A percentile compares a stretch with the other conserved stretches of the same genome.
Evolutionary conservation across 2,113 vertebrate genomes (phyloP).

Genomic region (Sitta europaea): DNA sequence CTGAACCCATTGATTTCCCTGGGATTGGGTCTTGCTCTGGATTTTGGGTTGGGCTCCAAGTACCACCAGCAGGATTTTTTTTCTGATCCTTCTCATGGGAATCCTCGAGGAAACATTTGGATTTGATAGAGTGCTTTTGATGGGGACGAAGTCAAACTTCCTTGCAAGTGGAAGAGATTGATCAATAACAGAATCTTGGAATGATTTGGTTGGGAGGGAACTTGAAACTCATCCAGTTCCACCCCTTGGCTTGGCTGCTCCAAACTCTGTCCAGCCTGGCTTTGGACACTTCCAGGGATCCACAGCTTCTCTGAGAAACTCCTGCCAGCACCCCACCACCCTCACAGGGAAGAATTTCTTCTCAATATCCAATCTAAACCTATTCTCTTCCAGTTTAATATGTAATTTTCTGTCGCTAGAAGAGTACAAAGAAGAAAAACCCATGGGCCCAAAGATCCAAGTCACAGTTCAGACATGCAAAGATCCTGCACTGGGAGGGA

Average conservation of each 20-base stretch:
- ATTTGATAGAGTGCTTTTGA: neutral
- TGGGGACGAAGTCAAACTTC: neutral
- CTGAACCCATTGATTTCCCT: neutral
- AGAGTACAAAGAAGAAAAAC: neutral
- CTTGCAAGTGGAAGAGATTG: fast-evolving
- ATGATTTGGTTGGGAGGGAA: neutral
- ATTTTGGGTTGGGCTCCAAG: neutral
- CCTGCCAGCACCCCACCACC: neutral
- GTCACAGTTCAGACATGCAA: neutral
- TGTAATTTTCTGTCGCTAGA: neutral
- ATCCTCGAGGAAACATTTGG: neutral
- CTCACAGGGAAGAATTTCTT: neutral
- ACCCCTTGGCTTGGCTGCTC: neutral
- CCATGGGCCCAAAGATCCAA: neutral
- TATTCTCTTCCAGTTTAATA: too few species aligned
- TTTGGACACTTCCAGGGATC: neutral
- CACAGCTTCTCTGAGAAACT: neutral
- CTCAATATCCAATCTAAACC: neutral
- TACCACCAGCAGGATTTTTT: fast-evolving
- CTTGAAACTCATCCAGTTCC: neutral
- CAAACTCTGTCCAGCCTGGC: fast-evolving
- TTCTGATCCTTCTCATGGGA: neutral
- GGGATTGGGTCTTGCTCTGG: neutral
- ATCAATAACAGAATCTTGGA: neutral
- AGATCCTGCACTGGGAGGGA: neutral